These are phyloP conservation scores for Melieria omissa DNA, from an alignment of 2,888 invertebrate species.

Conservation along the genomic window DNA sequence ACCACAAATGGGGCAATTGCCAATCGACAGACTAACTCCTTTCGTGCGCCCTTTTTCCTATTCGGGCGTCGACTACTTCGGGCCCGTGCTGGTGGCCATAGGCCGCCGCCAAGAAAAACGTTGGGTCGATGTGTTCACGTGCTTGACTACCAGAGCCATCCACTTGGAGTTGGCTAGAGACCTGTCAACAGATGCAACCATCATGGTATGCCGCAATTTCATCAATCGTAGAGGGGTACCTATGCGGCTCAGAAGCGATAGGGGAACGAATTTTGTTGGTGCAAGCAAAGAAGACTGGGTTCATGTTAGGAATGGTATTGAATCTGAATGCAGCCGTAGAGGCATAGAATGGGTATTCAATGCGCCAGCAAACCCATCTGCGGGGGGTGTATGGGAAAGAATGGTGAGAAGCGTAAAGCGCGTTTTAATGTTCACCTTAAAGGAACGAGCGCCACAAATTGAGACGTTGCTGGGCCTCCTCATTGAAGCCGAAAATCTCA, in stretches of 20 bases:
- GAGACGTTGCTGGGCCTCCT: slow-evolving; percentile 39
- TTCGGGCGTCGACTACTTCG: slow-evolving; percentile 37
- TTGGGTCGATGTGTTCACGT: slow-evolving; percentile 19
- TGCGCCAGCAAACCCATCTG: slow-evolving; percentile 33
- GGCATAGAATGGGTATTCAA: slow-evolving; percentile 41
- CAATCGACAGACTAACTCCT: slow-evolving; percentile 38
- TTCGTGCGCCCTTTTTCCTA: slow-evolving; percentile 42
- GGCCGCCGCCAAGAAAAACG: slow-evolving; percentile 21
- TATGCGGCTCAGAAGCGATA: slow-evolving; percentile 30
- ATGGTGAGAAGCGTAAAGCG: slow-evolving; percentile 34
- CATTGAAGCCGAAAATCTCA: slow-evolving; percentile 40
- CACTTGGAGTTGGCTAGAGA: slow-evolving; percentile 31
- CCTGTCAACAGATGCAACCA: slow-evolving; percentile 24
- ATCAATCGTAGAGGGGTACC: slow-evolving; percentile 31
- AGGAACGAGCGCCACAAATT: slow-evolving; percentile 37
- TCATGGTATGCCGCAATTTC: slow-evolving; percentile 25
- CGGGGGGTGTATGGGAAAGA: slow-evolving; percentile 39
- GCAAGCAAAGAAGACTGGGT: slow-evolving; percentile 30
- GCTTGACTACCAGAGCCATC: slow-evolving; percentile 28
- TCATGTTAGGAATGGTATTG: background rate
- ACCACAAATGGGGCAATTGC: slow-evolving; percentile 46
- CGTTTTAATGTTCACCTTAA: slow-evolving; percentile 37
- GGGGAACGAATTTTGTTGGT: slow-evolving; percentile 30
- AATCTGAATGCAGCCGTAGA: slow-evolving; percentile 20
- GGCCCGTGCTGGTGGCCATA: slow-evolving; percentile 12